Evolutionary conservation across 2,888 invertebrate genomes (phyloP), one percentile per base, ranked within the genome.

Genomic region (Tipula vernalis): DNA sequence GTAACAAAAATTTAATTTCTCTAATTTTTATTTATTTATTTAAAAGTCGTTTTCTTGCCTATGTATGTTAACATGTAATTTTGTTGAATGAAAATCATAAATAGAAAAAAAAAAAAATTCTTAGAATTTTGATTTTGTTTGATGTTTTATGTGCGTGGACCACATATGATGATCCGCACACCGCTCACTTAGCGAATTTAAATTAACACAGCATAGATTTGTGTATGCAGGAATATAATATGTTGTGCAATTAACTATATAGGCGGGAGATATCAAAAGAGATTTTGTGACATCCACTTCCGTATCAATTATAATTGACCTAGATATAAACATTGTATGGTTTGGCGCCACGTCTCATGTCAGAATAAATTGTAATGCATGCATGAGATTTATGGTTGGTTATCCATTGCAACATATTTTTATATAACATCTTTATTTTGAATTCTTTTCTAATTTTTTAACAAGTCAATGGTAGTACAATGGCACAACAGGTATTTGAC

Each of bases 11-110:
- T 28, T 71, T 28, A 71, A 71, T 71, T 71, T 71, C 71, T 71
- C 71, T 71, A 71, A 71, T 71, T 71, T 71, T 71, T 71, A 71
- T 71, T 71, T 71, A 71, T 71, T 71, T 71, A 71, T 71, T 71
- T 71, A 71, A 71, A 71, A 28, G 28, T 71, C 71, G 71, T 71
- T 71, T 71, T 71, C 28, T 71, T 28, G 71, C 10, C 71, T 71
- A 71, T 71, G 71, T 71, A 10, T 71, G 71, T 71, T 71, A 71
- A 71, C 71, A 71, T 71, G 71, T 71, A 71, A 71, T 28, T 28
- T 71, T 71, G 71, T 71, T 71, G 71, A 71, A 71, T 71, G 71
- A 71, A 71, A 71, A 71, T 71, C 71, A 71, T 71, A 71, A 71
- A 71, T 71, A 71, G 71, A 57, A 71, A 71, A 44, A 71, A 71